Percentiles rank a stretch among this genome's conserved stretches.
Evolutionary conservation across 2,797 vertebrate species (phyloP).

Genomic region (Enteromius anoplus): DNA sequence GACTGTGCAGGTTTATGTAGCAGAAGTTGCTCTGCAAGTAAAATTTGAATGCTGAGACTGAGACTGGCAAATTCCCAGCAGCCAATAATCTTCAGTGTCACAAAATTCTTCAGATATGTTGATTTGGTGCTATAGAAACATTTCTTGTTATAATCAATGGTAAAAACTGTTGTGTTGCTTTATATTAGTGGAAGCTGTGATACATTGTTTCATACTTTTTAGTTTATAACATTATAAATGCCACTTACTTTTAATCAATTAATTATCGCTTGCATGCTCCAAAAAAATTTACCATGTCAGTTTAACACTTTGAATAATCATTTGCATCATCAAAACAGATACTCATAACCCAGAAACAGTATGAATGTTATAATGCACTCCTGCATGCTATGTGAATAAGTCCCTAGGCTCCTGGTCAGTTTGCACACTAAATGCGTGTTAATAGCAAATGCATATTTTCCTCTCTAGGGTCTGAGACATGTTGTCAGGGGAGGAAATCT

Average conservation of each 20-base stretch:
- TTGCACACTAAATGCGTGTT: not conserved
- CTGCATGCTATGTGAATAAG: not conserved
- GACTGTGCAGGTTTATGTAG: not conserved
- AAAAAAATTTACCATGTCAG: not conserved
- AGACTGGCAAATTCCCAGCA: not conserved
- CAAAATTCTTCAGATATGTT: not conserved
- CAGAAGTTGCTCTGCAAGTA: not conserved
- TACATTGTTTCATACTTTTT: not conserved
- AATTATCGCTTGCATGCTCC: not conserved
- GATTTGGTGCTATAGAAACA: not conserved
- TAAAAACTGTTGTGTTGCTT: not conserved
- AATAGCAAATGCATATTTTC: constrained; percentile 26
- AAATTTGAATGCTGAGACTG: not conserved
- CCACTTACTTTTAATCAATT: not conserved
- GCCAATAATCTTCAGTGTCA: not conserved
- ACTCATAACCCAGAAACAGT: not conserved
- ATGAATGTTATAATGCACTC: not conserved
- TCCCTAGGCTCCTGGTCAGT: not conserved
- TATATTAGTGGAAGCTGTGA: not conserved
- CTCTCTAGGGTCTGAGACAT: constrained; percentile 65
- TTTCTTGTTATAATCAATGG: not conserved
- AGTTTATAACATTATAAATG: not conserved
- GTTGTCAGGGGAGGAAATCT: constrained; percentile 79
- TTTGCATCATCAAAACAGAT: not conserved
- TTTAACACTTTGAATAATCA: not conserved